Conservation (phyloP, 2,888 invertebrate species). For the Ceramica pisi region DNA sequence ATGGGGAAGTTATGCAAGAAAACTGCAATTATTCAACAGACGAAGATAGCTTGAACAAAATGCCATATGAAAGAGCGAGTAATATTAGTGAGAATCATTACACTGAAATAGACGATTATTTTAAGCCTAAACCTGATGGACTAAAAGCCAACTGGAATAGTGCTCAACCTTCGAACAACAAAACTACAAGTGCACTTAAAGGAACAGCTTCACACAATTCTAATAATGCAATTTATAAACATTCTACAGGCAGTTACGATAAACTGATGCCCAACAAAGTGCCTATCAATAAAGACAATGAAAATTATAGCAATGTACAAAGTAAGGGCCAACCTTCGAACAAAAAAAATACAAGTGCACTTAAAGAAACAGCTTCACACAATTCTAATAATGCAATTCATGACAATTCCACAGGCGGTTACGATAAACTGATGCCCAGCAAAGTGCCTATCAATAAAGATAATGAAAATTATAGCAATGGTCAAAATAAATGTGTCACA, state of each 20-base stretch:
- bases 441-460: neutral
- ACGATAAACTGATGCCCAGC: conserved; percentile 10
- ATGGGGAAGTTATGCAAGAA: conserved; percentile 18
- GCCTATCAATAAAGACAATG: neutral
- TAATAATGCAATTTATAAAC: neutral
- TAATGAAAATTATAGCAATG: neutral
- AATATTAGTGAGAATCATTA: conserved; percentile 36
- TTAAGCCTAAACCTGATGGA: neutral
- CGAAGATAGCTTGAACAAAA: neutral
- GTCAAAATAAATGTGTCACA: conserved; percentile 21
- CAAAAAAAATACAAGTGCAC: neutral
- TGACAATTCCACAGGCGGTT: neutral
- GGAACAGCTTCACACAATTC: neutral
- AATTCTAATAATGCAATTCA: neutral
- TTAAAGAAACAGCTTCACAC: neutral
- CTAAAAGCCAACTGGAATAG: neutral
- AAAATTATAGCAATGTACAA: neutral
- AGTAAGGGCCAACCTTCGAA: neutral
- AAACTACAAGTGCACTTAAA: neutral
- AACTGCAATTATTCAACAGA: neutral
- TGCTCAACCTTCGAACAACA: neutral
- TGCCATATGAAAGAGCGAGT: conserved; percentile 15
- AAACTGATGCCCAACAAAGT: neutral
- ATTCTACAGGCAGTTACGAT: conserved; percentile 4
- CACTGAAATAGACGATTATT: conserved; percentile 43